These are phyloP conservation scores for Sturnira hondurensis DNA, from an alignment of 2,113 vertebrate genomes.

Conservation along the genomic window DNA sequence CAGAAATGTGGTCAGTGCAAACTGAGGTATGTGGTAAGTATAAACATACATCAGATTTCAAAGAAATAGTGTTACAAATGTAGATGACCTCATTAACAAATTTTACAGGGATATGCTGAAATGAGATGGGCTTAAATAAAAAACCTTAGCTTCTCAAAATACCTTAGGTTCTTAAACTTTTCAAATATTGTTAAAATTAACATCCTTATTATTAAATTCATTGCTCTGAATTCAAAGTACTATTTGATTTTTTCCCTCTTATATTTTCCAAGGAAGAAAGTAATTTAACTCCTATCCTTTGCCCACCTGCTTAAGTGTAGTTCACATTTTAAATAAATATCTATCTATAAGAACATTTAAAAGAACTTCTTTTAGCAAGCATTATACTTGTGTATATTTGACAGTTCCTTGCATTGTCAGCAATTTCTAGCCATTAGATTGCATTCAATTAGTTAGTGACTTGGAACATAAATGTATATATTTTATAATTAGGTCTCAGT, in stretches of 20 bases:
- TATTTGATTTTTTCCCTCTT: neutral
- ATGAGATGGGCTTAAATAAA: neutral
- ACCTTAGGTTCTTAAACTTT: neutral
- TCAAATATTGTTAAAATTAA: neutral
- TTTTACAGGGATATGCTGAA: neutral
- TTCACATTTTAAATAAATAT: neutral
- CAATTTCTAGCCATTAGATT: neutral
- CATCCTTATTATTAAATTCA: neutral
- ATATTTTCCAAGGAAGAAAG: neutral
- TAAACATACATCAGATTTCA: neutral
- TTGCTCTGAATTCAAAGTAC: neutral
- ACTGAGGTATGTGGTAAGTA: neutral
- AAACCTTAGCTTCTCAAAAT: neutral
- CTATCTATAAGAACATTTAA: neutral
- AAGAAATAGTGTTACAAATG: neutral
- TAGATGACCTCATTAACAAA: neutral
- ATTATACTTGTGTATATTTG: neutral
- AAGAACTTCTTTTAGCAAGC: neutral
- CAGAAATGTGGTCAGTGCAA: neutral
- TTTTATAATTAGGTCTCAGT: neutral
- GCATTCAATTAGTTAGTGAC: neutral
- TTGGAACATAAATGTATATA: neutral
- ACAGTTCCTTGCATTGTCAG: neutral
- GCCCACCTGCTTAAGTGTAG: neutral
- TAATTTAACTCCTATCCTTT: neutral